Base-by-base conservation (phyloP, 2,797 vertebrate species). In the Sebastes aleutianus region DNA sequence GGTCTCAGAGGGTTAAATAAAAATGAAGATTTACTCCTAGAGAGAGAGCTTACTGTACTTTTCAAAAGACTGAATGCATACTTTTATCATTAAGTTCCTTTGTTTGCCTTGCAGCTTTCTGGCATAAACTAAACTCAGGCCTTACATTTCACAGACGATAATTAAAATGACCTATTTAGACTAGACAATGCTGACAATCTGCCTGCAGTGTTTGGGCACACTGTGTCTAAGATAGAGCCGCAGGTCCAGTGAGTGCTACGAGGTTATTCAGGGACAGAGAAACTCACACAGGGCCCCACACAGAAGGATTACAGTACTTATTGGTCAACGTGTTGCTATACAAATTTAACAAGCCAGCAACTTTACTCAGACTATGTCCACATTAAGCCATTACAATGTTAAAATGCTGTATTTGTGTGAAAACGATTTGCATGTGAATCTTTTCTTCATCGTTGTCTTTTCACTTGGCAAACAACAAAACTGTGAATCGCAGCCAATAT, bases 131-230 rank as follows among this genome's bases (percentile, higher is more conserved):
- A 39, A 73, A 79, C n/a, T 32, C 47, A 20, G 24, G 31, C 20
- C 16, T 56, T 70, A 56, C 62, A 57, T 73, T 78, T 85, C 36
- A 73, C 36, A 26, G 43, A 68, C 39, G 39, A 80, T 80, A 84
- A 84, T 86, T 66, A 54, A 61, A 66, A 67, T 76, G 82, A 74
- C 75, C 83, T 84, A 75, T 82, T 80, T 80, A 76, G 57, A 73
- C 53, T 1, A 56, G 58, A 72, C 67, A 70, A 57, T 70, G 29
- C 67, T 76, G 39, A 71, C 58, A 59, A 63, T 71, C 29, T 76
- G 78, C 58, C 61, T 36, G 3, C 76, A 54, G 70, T 75, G 67
- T 78, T 79, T 47, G 56, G 62, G 24, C 43, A 77, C 74, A 54
- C 20, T 57, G 34, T 72, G 64, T 74, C 31, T 72, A 67, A 69